phyloP scores from a whole-genome alignment of 2,113 vertebrate species.

The Anas platyrhynchos region DNA sequence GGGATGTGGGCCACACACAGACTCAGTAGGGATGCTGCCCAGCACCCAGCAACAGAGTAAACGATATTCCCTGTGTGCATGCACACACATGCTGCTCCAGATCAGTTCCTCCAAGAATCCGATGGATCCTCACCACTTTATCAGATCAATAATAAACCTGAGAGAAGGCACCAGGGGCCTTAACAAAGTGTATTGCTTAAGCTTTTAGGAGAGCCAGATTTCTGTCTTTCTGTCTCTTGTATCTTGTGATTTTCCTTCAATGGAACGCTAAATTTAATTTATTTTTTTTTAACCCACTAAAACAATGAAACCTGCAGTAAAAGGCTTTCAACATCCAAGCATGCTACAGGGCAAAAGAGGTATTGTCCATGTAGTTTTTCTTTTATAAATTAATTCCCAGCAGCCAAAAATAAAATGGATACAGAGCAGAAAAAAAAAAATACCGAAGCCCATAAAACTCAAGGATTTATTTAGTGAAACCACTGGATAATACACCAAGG shows the following conservation, averaged over 20 bases:
- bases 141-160: not conserved
- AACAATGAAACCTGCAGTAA: not conserved
- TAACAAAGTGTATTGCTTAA: not conserved
- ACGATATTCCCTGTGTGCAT: accelerated
- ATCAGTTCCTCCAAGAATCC: accelerated
- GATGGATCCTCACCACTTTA: not conserved
- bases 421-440: not conserved
- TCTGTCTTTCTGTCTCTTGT: not conserved
- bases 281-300: not conserved
- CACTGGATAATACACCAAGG: conserved; percentile 33
- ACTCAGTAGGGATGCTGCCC: accelerated
- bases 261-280: not conserved
- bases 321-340: conserved; percentile 11
- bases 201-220: not conserved
- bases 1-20: not conserved
- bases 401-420: not conserved
- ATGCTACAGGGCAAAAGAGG: not conserved
- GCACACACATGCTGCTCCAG: not conserved
- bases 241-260: not conserved
- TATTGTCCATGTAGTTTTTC: not conserved
- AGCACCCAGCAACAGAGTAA: not conserved
- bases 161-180: not conserved
- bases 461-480: conserved; percentile 39
- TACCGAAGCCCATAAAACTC: not conserved
- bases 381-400: conserved; percentile 48